A percentile compares a stretch with the other conserved stretches of the same genome.
Evolutionary conservation across 2,113 vertebrate species (phyloP).

Genomic region (Nycticebus coucang): DNA sequence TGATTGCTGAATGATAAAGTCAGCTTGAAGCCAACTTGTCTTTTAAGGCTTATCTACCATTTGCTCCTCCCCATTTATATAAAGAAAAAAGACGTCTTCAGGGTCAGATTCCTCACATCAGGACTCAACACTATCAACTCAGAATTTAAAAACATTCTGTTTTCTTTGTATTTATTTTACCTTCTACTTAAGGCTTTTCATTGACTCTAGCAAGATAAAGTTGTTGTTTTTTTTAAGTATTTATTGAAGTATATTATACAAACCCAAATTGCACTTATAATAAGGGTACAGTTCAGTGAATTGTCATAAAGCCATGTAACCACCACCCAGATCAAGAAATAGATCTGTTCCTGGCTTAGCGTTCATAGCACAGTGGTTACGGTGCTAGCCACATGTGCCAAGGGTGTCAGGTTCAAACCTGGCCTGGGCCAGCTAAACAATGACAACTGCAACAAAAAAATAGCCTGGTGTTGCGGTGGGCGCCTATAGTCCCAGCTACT

Average conservation of each 20-base stretch:
- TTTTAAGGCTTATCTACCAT: background rate
- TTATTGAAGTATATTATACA: background rate
- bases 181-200: background rate
- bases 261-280: background rate
- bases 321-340: background rate
- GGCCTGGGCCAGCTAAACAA: no score
- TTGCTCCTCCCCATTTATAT: background rate
- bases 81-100: background rate
- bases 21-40: background rate
- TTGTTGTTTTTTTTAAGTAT: background rate
- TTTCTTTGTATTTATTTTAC: constrained; percentile 48
- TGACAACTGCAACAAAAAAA: no score
- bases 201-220: background rate
- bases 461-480: no score
- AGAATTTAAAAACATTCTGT: background rate
- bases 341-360: background rate
- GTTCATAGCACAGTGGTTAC: no score
- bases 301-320: background rate
- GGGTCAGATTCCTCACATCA: background rate
- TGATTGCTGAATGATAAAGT: background rate
- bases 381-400: no score
- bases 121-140: background rate
- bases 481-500: no score
- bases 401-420: no score
- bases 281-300: background rate